Percentiles rank a stretch among this genome's conserved stretches.
phyloP scores from a whole-genome alignment of 2,113 vertebrate genomes.

The Phalacrocorax aristotelis region DNA sequence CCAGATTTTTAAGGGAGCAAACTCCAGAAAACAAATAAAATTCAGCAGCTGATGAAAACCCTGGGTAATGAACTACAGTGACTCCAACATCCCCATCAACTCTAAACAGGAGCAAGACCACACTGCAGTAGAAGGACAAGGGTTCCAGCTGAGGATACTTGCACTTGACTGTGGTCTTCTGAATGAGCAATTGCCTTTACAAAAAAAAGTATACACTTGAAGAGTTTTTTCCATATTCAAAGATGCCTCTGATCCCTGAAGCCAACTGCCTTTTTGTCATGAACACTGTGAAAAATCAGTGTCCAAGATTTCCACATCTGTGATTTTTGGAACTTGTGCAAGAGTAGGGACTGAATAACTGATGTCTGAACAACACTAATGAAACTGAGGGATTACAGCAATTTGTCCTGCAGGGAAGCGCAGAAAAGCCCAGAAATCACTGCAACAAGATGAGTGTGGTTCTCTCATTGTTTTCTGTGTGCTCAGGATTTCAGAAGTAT shows the following conservation, averaged over 20 bases:
- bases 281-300: conserved; percentile 10
- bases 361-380: not conserved
- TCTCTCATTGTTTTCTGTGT: not conserved
- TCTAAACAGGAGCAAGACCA: conserved; percentile 18
- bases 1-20: not conserved
- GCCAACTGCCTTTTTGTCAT: conserved; percentile 4
- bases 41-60: not conserved
- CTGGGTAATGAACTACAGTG: not conserved
- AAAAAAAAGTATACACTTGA: not conserved
- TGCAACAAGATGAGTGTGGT: not conserved
- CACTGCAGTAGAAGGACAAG: not conserved
- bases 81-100: not conserved
- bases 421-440: not conserved
- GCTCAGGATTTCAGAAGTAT: not conserved
- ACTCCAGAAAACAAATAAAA: not conserved
- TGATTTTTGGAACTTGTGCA: conserved; percentile 2
- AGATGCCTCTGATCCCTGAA: conserved; percentile 17
- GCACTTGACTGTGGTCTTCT: not conserved
- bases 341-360: not conserved
- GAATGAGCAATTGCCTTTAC: not conserved
- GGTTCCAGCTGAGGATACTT: not conserved
- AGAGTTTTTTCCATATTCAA: not conserved
- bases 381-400: not conserved
- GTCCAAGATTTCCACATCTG: conserved; percentile 11
- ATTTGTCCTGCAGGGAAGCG: not conserved